Conservation (phyloP, 2,888 invertebrate genomes). For the Isoperla grammatica region DNA sequence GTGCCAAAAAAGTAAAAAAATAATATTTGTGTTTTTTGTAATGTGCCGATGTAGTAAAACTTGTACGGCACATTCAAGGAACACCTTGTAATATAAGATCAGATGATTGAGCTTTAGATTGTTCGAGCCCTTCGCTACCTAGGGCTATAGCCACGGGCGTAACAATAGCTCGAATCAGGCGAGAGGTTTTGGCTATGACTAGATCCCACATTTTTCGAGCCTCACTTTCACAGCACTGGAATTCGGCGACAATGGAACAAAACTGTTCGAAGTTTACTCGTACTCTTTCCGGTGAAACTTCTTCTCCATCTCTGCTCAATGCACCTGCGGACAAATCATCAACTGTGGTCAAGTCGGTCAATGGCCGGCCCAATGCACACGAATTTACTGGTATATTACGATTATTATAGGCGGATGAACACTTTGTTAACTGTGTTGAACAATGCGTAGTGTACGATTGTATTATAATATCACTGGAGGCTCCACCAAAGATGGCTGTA, state of each 20-base stretch:
- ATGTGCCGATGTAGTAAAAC: no score
- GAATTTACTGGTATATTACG: no score
- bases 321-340: slow-evolving; percentile 36
- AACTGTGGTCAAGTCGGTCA: no score
- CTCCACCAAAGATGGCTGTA: no score
- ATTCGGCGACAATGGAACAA: slow-evolving; percentile 73
- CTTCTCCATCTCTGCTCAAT: slow-evolving; percentile 34
- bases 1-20: neutral
- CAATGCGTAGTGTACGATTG: no score
- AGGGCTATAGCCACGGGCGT: slow-evolving; percentile 36
- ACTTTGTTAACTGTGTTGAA: no score
- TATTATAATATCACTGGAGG: no score
- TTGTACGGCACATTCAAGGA: no score
- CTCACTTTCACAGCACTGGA: slow-evolving; percentile 47
- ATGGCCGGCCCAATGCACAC: no score
- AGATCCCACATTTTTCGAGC: slow-evolving; percentile 34
- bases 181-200: slow-evolving; percentile 36
- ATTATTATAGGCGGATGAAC: no score
- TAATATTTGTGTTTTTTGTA: neutral
- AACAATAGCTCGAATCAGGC: slow-evolving; percentile 36
- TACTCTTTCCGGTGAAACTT: slow-evolving; percentile 33
- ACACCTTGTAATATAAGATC: neutral
- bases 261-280: slow-evolving; percentile 75
- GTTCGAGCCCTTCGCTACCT: slow-evolving; percentile 32
- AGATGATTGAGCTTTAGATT: neutral